phyloP scores from a whole-genome alignment of 2,888 invertebrate species.

The Salpingus planirostris region DNA sequence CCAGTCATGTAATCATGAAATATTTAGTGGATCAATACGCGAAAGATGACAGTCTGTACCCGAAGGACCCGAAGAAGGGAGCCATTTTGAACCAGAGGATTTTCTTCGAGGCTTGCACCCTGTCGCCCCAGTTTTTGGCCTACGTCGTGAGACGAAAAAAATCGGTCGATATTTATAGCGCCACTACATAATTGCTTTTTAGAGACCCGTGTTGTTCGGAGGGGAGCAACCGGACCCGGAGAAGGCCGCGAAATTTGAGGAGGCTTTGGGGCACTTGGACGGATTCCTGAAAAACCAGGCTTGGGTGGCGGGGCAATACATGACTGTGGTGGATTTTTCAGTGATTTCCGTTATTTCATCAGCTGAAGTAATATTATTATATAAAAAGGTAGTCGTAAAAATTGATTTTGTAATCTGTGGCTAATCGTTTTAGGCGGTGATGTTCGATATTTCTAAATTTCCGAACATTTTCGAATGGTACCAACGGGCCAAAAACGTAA shows the following conservation, averaged over 20 bases:
- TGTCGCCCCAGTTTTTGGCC: conserved; percentile 46
- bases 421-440: conserved; percentile 35
- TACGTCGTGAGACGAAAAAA: conserved; percentile 26
- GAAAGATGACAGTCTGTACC: conserved; percentile 54
- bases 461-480: conserved; percentile 57
- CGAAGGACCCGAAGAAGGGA: conserved; percentile 52
- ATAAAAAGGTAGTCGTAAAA: conserved; percentile 1
- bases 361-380: conserved; percentile 42
- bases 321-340: conserved; percentile 63
- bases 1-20: conserved; percentile 57
- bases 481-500: conserved; percentile 52
- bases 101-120: conserved; percentile 52
- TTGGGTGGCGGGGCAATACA: conserved; percentile 57
- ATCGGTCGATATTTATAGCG: not conserved
- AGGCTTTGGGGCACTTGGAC: conserved; percentile 52
- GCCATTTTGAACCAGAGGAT: conserved; percentile 55
- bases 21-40: conserved; percentile 59
- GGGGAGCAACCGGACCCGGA: conserved; percentile 21
- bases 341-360: conserved; percentile 53
- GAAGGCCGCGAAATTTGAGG: conserved; percentile 44
- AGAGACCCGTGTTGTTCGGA: conserved; percentile 26
- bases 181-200: not conserved
- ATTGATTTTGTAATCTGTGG: conserved; percentile 1
- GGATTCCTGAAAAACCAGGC: conserved; percentile 48
- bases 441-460: conserved; percentile 48